A percentile compares a stretch with the other conserved stretches of the same genome.
Conservation (phyloP, 2,113 vertebrate genomes). For the Zapornia atra region DNA sequence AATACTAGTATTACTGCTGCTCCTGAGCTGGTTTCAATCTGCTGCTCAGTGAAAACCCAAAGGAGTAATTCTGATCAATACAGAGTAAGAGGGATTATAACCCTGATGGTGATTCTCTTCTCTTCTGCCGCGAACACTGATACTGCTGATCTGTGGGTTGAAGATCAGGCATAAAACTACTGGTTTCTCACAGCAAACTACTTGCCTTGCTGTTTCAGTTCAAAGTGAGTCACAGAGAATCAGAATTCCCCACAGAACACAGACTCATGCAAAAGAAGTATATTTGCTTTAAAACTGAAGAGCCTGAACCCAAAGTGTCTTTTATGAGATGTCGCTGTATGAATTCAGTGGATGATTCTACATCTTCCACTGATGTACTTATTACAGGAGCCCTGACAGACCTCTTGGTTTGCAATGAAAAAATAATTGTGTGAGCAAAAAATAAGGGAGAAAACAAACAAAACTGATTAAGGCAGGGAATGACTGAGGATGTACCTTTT, state of each 20-base stretch:
- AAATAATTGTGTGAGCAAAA: neutral
- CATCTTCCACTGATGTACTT: neutral
- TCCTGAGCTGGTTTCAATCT: neutral
- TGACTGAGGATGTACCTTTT: neutral
- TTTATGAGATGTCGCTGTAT: neutral
- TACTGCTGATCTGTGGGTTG: neutral
- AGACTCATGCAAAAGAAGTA: neutral
- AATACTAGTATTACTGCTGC: neutral
- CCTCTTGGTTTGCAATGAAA: neutral
- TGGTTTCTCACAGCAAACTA: neutral
- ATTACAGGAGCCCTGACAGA: neutral
- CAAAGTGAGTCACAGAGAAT: neutral
- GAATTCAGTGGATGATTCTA: neutral
- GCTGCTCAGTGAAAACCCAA: neutral
- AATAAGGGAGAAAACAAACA: neutral
- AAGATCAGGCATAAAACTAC: neutral
- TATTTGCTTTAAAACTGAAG: neutral
- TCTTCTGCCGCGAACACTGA: neutral
- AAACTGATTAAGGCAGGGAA: neutral
- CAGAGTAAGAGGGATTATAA: neutral
- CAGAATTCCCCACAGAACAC: neutral
- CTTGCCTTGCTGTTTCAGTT: neutral
- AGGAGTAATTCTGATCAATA: neutral
- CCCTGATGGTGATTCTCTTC: neutral
- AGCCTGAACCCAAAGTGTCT: neutral